phyloP scores from a whole-genome alignment of 2,888 invertebrate genomes.

The Rhimphoctona megacephalus region DNA sequence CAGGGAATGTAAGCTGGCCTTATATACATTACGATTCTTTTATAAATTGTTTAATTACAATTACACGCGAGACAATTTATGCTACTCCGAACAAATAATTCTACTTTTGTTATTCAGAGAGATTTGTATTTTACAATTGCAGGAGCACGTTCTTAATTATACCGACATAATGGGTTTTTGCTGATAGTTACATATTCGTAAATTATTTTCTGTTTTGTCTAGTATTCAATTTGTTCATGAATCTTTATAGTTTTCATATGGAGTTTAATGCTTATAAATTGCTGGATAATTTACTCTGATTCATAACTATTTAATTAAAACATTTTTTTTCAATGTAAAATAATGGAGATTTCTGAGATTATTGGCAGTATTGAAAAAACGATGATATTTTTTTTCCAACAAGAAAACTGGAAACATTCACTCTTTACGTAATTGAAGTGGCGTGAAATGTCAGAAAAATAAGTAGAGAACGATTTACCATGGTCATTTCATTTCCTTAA shows the following conservation, averaged over 20 bases:
- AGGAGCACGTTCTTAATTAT: neutral
- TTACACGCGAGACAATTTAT: neutral
- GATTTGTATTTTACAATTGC: neutral
- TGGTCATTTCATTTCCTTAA: neutral
- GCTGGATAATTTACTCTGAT: neutral
- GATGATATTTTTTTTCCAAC: neutral
- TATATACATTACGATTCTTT: neutral
- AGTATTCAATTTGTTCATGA: neutral
- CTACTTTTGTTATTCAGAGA: neutral
- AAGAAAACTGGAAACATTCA: neutral
- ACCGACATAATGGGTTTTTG: neutral
- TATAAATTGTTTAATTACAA: neutral
- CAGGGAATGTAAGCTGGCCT: conserved; percentile 87
- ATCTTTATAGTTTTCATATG: neutral
- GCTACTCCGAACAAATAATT: neutral
- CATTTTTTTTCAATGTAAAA: neutral
- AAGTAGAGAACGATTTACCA: neutral
- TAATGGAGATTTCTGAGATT: neutral
- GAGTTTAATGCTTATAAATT: neutral
- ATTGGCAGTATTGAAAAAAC: neutral
- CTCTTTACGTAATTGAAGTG: neutral
- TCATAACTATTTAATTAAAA: neutral
- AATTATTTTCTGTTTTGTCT: neutral
- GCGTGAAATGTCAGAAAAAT: neutral
- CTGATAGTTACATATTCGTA: too few relatives aligned